Evolutionary conservation across 2,113 vertebrate genomes (phyloP), one percentile per base, ranked within the genome.

Genomic region (Patagioenas fasciata): DNA sequence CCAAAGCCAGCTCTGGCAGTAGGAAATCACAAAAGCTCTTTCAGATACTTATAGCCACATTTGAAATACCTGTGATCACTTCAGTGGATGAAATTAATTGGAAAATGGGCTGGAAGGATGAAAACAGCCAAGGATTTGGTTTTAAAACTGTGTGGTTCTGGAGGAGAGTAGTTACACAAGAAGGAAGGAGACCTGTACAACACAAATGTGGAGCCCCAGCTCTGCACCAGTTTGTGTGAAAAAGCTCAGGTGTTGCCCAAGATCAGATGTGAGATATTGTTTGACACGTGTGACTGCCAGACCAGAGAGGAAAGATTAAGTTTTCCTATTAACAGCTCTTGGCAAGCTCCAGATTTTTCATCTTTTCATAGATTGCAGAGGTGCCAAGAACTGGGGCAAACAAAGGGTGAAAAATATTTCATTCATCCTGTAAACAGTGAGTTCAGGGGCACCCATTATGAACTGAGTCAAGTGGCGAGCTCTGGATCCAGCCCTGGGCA

Each of bases 331-430:
- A 90, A 74, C 60, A 75, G 82, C 25, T 90, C 82, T 78, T 92
- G 92, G 88, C 93, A 95, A 88, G 80, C 53, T 86, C 32, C 80
- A 90, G 75, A 40, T 88, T 93, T 88, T 93, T 93, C 85, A 90
- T 85, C 88, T 94, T 86, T 80, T 90, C 75, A 20, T 88, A n/a
- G 75, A 88, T 95, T 71, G 67, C 90, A 88, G 85, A 97, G 57
- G 80, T 78, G 53, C 95, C 92, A 96, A 90, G 90, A 97, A 71
- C 7, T 8, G 88, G 88, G 79, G 88, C 94, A 95, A 96, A 95
- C 81, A 94, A 96, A 95, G 72, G 81, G 88, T 88, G 85, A 94
- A 86, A 91, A 96, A 74, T 74, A 90, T 78, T 94, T 83, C 23
- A 64, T 94, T 96, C 90, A 89, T 91, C 64, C 80, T 78, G 83